These are phyloP conservation scores for Alcis repandata DNA, from an alignment of 2,888 invertebrate genomes.

Conservation along the genomic window DNA sequence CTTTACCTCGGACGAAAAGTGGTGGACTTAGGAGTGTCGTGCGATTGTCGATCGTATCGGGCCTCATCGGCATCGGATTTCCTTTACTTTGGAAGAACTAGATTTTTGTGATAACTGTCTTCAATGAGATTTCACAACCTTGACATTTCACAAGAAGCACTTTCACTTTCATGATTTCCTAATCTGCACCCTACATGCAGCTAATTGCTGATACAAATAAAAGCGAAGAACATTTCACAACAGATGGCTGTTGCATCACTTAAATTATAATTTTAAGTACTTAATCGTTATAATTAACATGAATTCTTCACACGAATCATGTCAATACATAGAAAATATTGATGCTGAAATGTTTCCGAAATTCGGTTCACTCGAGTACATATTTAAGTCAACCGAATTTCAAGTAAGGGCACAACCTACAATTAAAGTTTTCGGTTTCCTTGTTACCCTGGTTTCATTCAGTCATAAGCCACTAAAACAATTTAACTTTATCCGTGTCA, in stretches of 20 bases:
- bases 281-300: background rate
- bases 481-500: constrained; percentile 23
- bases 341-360: background rate
- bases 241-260: background rate
- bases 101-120: too few relatives aligned
- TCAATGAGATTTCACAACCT: too few relatives aligned
- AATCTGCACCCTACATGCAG: background rate
- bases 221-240: background rate
- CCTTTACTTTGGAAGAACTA: too few relatives aligned
- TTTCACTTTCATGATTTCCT: background rate
- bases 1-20: background rate
- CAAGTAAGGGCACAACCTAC: constrained; percentile 3
- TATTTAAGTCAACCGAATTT: background rate
- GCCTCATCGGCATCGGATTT: too few relatives aligned
- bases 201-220: background rate
- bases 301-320: background rate
- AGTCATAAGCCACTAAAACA: constrained; percentile 14
- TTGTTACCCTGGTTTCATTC: constrained; percentile 23
- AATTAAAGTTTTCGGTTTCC: constrained; percentile 4
- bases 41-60: too few relatives aligned
- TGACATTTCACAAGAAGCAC: too few relatives aligned
- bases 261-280: background rate
- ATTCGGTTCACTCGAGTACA: background rate
- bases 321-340: background rate
- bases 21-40: too few relatives aligned